Conservation (phyloP, 2,797 vertebrate genomes). For the Ambastaia sidthimunki region DNA sequence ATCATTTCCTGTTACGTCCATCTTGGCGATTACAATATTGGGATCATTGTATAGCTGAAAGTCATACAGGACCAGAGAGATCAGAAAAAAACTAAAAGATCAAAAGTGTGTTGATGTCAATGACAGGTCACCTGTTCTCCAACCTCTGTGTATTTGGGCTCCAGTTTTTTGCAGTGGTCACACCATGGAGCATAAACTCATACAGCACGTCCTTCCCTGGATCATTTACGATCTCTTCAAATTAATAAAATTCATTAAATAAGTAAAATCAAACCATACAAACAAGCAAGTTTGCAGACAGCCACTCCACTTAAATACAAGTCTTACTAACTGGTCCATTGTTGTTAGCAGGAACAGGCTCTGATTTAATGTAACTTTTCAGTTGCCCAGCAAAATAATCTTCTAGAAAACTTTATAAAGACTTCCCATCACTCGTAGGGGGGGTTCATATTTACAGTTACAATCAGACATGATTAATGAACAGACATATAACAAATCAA, state of each 20-base stretch:
- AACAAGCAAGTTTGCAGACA: background rate
- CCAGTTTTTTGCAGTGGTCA: constrained; percentile 67
- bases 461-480: constrained; percentile 13
- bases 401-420: constrained; percentile 67
- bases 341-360: constrained; percentile 63
- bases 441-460: background rate
- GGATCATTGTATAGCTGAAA: constrained; percentile 59
- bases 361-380: constrained; percentile 67
- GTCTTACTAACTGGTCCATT: constrained; percentile 57
- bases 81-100: background rate
- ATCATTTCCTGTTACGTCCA: constrained; percentile 68
- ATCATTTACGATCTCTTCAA: constrained; percentile 65
- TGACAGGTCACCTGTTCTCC: constrained; percentile 55
- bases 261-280: background rate
- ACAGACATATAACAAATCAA: background rate
- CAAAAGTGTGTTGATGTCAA: background rate
- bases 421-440: constrained; percentile 71
- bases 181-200: constrained; percentile 70
- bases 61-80: background rate
- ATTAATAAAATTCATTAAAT: too few species aligned
- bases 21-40: constrained; percentile 65
- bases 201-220: constrained; percentile 65
- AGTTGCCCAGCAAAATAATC: constrained; percentile 64
- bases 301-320: background rate
- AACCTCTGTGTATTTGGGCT: constrained; percentile 65